phyloP scores from a whole-genome alignment of 2,113 vertebrate species.

The Pseudopipra pipra region DNA sequence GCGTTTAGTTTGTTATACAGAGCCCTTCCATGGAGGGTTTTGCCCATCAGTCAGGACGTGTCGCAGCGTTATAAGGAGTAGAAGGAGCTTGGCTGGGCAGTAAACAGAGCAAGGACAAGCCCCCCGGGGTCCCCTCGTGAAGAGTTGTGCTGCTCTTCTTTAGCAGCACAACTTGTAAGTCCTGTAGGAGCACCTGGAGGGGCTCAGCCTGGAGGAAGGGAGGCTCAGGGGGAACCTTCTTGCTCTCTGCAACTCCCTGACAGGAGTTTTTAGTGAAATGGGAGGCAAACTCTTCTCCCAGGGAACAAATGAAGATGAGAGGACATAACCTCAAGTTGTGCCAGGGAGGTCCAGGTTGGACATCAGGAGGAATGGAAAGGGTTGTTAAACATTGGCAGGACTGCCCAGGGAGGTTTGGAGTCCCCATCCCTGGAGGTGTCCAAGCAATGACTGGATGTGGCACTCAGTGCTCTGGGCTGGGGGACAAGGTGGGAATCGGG shows the following conservation, averaged over 20 bases:
- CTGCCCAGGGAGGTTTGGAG: neutral
- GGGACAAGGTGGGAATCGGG: fast-evolving
- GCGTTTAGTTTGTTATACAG: neutral
- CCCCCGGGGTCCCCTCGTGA: fast-evolving
- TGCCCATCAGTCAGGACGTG: fast-evolving
- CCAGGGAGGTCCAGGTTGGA: fast-evolving
- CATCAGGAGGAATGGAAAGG: neutral
- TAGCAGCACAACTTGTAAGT: neutral
- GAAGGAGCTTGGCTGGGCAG: neutral
- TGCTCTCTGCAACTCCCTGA: neutral
- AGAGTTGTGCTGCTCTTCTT: neutral
- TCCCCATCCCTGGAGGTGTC: neutral
- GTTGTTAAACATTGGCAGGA: fast-evolving
- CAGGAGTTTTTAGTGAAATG: neutral
- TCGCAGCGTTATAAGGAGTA: neutral
- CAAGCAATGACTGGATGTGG: fast-evolving
- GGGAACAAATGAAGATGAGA: neutral
- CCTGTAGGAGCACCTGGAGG: neutral
- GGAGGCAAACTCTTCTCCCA: neutral
- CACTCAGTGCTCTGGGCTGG: neutral
- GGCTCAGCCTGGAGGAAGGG: neutral
- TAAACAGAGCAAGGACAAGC: neutral
- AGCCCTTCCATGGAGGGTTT: neutral
- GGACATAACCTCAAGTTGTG: neutral
- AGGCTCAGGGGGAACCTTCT: neutral